These are phyloP conservation scores for Meda fulgida DNA, from an alignment of 2,797 vertebrate genomes.

Conservation along the genomic window DNA sequence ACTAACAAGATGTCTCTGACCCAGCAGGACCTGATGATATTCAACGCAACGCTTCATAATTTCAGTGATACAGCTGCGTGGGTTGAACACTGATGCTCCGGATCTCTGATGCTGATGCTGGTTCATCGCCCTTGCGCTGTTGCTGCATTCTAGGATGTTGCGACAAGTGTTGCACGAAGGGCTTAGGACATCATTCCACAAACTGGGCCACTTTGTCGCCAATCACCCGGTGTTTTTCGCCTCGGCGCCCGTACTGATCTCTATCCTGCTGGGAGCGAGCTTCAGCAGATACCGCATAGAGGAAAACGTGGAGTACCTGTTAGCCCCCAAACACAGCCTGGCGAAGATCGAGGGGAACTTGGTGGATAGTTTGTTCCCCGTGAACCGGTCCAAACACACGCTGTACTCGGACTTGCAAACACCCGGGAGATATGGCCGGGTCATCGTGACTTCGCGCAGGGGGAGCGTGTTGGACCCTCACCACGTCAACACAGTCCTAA, in stretches of 20 bases:
- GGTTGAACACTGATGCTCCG: conserved; percentile 45
- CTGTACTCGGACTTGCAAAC: conserved; percentile 98
- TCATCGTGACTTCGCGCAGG: conserved; percentile 90
- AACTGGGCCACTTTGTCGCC: conserved; percentile 93
- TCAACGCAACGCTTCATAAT: conserved; percentile 28
- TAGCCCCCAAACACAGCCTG: conserved; percentile 95
- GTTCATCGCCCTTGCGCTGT: conserved; percentile 81
- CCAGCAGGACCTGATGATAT: conserved; percentile 30
- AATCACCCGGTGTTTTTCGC: conserved; percentile 97
- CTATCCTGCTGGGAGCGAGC: conserved; percentile 95
- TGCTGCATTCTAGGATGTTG: conserved; percentile 94
- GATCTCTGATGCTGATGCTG: conserved; percentile 84
- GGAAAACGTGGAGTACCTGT: conserved; percentile 92
- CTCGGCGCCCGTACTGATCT: conserved; percentile 92
- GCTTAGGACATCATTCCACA: conserved; percentile 91
- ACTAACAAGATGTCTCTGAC: conserved; percentile 35
- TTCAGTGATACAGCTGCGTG: conserved; percentile 37
- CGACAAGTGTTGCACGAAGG: conserved; percentile 96
- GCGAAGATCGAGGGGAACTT: conserved; percentile 97
- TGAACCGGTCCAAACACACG: conserved; percentile 95
- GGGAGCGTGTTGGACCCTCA: conserved; percentile 93
- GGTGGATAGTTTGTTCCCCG: conserved; percentile 95
- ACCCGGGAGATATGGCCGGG: conserved; percentile 92
- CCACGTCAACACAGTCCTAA: conserved; percentile 88
- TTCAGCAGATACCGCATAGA: conserved; percentile 97